Percentiles rank a stretch among this genome's conserved stretches.
Conservation (phyloP, 2,113 vertebrate species). For the Bubo bubo region DNA sequence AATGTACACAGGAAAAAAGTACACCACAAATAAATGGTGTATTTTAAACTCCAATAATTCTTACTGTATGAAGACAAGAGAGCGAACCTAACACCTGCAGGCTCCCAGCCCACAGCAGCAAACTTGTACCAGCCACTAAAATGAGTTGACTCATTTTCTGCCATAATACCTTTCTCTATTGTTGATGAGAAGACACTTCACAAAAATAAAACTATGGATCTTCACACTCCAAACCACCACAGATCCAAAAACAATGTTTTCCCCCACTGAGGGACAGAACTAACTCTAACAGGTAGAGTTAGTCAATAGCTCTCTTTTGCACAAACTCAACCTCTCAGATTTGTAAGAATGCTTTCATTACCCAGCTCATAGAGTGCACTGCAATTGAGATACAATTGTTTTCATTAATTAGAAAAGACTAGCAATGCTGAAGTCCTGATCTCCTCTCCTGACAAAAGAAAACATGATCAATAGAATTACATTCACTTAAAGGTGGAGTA, state of each 20-base stretch:
- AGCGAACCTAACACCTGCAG: not conserved
- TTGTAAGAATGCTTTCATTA: not conserved
- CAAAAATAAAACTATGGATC: not conserved
- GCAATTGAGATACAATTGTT: not conserved
- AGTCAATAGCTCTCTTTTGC: not conserved
- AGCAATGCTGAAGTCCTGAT: not conserved
- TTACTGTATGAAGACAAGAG: not conserved
- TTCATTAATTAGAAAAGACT: not conserved
- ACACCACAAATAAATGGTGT: not conserved
- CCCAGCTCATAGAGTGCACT: not conserved
- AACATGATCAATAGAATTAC: not conserved
- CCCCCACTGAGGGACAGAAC: not conserved
- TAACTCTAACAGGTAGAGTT: not conserved
- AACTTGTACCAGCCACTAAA: not conserved
- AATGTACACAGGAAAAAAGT: not conserved
- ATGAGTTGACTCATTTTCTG: not conserved
- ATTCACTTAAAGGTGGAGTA: not conserved
- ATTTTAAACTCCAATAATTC: not conserved
- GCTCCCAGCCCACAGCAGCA: not conserved
- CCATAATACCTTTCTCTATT: not conserved
- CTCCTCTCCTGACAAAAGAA: not conserved
- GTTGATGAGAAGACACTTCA: not conserved
- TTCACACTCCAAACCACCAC: not conserved
- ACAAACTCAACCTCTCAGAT: not conserved
- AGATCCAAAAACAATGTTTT: not conserved